A percentile compares a stretch with the other conserved stretches of the same genome.
Conservation (phyloP, 2,797 vertebrate genomes). For the Fratercula arctica region DNA sequence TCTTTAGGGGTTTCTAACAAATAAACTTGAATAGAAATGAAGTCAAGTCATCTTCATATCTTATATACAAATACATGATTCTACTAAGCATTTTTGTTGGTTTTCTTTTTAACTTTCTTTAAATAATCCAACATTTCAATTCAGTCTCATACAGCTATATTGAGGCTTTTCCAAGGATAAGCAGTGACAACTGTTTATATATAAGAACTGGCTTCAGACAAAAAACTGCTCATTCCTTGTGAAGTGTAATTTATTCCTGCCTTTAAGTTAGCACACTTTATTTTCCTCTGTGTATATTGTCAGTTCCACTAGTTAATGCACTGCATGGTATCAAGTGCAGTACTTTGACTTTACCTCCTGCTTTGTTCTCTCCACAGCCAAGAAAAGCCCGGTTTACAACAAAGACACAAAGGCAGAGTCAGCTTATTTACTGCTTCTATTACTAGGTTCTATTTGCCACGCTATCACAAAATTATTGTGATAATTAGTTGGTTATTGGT, state of each 20-base stretch:
- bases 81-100: not conserved
- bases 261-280: not conserved
- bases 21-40: not conserved
- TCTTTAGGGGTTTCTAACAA: not conserved
- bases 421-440: not conserved
- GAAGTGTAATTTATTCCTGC: slow-evolving; percentile 2
- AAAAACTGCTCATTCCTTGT: not conserved
- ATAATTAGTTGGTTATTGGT: not conserved
- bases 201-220: not conserved
- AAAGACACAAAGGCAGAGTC: not conserved
- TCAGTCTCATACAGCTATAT: not conserved
- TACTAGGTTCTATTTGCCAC: not conserved
- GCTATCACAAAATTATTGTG: not conserved
- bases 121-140: not conserved
- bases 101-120: not conserved
- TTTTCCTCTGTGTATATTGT: not conserved
- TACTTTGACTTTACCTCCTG: not conserved
- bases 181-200: not conserved
- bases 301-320: not conserved
- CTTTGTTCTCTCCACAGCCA: not conserved
- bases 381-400: not conserved
- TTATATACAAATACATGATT: not conserved
- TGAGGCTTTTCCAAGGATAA: not conserved
- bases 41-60: not conserved
- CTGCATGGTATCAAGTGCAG: not conserved